These are phyloP conservation scores for Eidolon helvum DNA, from an alignment of 2,113 vertebrate species.

Conservation along the genomic window DNA sequence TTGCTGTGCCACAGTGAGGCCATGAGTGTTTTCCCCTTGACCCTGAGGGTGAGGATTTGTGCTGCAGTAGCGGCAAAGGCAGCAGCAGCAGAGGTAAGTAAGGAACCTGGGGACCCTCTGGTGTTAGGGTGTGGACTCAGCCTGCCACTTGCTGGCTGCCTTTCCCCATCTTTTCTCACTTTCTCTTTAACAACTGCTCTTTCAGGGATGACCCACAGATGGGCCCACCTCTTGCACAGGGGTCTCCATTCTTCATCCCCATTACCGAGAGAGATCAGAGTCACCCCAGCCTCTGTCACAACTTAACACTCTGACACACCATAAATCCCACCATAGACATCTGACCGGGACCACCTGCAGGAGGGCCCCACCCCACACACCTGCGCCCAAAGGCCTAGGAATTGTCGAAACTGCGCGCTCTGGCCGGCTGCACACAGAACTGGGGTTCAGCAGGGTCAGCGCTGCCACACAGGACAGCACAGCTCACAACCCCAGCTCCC, in stretches of 20 bases:
- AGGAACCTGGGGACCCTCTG: background rate
- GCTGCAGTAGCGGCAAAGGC: background rate
- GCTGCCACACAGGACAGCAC: too few species aligned
- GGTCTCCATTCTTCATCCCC: background rate
- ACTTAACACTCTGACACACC: background rate
- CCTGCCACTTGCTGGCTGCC: background rate
- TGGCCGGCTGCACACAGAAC: too few species aligned
- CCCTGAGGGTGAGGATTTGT: background rate
- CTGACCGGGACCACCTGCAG: background rate
- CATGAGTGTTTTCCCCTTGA: background rate
- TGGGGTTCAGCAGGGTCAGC: too few species aligned
- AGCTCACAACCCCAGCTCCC: too few species aligned
- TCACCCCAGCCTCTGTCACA: background rate
- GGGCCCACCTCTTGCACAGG: background rate
- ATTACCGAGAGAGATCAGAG: accelerated
- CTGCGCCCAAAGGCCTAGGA: too few species aligned
- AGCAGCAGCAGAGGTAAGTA: background rate
- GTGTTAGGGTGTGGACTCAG: background rate
- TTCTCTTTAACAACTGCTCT: background rate
- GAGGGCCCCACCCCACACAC: background rate
- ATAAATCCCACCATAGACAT: background rate
- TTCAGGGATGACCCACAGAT: background rate
- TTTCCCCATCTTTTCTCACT: background rate
- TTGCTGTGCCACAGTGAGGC: background rate
- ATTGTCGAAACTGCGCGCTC: too few species aligned